Conservation (phyloP, 2,797 vertebrate genomes). For the Acanthis flammea region DNA sequence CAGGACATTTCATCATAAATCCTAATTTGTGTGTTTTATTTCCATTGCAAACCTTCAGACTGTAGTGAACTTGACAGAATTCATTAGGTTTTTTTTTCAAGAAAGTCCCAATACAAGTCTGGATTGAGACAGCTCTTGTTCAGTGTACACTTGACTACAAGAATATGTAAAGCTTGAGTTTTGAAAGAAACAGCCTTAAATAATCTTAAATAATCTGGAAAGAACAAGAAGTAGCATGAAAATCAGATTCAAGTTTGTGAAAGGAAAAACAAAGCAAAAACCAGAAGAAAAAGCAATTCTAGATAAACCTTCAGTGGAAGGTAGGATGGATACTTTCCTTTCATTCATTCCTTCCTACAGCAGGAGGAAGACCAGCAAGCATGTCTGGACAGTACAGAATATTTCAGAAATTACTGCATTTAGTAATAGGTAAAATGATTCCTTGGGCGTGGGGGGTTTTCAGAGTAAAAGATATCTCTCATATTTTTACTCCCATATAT, state of each 20-base stretch:
- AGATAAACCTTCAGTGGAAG: not conserved
- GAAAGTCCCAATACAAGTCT: not conserved
- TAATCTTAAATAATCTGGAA: not conserved
- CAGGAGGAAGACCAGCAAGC: not conserved
- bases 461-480: not conserved
- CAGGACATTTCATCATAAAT: not conserved
- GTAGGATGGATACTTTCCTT: not conserved
- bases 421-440: not conserved
- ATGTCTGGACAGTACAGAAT: not conserved
- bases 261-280: not conserved
- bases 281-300: not conserved
- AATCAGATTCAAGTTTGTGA: not conserved
- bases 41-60: not conserved
- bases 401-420: not conserved
- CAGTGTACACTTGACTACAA: not conserved
- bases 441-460: not conserved
- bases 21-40: not conserved
- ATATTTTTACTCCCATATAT: not conserved
- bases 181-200: not conserved
- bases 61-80: not conserved
- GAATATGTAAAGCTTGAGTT: not conserved
- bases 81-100: not conserved
- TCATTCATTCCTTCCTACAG: not conserved
- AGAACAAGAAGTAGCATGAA: not conserved
- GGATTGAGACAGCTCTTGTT: not conserved